These are phyloP conservation scores for Sminthurinus aureus DNA, from an alignment of 2,888 invertebrate species.

Conservation along the genomic window DNA sequence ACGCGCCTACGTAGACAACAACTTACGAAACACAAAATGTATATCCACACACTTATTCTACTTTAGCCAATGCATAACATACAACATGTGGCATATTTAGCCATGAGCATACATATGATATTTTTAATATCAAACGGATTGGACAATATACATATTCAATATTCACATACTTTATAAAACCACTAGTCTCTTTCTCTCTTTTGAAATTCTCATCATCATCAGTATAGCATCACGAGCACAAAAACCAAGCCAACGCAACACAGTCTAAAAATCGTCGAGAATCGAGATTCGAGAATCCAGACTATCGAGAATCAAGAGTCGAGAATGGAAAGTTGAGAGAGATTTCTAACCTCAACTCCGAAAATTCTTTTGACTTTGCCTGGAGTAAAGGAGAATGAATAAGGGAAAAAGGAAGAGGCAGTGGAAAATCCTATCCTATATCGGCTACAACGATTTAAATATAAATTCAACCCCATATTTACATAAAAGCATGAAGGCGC, in stretches of 20 bases:
- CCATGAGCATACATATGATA: neutral
- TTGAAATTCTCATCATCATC: slow-evolving; percentile 14
- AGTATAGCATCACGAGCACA: neutral
- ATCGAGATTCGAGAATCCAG: neutral
- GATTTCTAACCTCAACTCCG: neutral
- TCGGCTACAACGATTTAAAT: slow-evolving; percentile 20
- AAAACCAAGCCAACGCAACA: neutral
- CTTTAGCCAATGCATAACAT: neutral
- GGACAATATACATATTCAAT: neutral
- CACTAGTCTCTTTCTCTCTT: neutral
- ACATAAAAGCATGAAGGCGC: slow-evolving; percentile 32
- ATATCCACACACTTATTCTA: neutral
- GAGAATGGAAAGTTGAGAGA: neutral
- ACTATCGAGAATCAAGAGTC: neutral
- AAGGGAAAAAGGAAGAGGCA: too few relatives aligned
- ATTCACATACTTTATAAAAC: neutral
- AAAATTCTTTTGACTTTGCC: slow-evolving; percentile 21
- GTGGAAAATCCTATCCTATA: slow-evolving; percentile 25
- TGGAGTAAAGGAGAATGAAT: neutral
- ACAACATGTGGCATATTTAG: too few relatives aligned
- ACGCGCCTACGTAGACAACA: slow-evolving; percentile 46
- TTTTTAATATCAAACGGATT: neutral
- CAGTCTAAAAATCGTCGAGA: neutral
- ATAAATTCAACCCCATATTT: slow-evolving; percentile 19
- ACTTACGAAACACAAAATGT: neutral